Percentiles rank a stretch among this genome's conserved stretches.
Conservation (phyloP, 2,113 vertebrate genomes). For the Pluvialis apricaria region DNA sequence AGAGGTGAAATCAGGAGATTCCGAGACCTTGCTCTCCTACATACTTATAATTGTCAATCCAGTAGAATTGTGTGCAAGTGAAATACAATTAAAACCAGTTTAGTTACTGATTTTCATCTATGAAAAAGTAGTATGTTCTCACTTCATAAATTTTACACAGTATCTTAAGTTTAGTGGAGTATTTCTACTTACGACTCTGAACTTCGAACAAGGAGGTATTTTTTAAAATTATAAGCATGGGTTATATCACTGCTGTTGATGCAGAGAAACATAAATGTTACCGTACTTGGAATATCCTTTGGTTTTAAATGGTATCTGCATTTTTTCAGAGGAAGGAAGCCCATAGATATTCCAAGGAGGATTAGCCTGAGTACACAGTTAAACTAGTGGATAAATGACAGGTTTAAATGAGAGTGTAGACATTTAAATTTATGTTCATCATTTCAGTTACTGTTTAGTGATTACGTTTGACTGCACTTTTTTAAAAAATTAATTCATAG, state of each 20-base stretch:
- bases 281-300: not conserved
- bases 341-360: not conserved
- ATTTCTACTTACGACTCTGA: not conserved
- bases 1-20: not conserved
- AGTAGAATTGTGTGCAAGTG: not conserved
- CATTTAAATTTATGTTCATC: not conserved
- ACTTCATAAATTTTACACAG: not conserved
- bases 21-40: not conserved
- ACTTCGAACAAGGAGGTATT: not conserved
- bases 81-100: not conserved
- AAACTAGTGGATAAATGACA: not conserved
- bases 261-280: not conserved
- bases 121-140: not conserved
- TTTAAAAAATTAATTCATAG: not conserved
- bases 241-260: not conserved
- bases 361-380: not conserved
- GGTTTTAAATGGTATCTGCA: not conserved
- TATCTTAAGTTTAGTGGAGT: not conserved
- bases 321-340: not conserved
- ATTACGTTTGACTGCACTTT: not conserved
- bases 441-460: not conserved
- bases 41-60: not conserved
- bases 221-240: not conserved
- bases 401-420: not conserved
- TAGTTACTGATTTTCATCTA: not conserved